These are phyloP conservation scores for Biston stratarius DNA, from an alignment of 2,888 invertebrate species.

Conservation along the genomic window DNA sequence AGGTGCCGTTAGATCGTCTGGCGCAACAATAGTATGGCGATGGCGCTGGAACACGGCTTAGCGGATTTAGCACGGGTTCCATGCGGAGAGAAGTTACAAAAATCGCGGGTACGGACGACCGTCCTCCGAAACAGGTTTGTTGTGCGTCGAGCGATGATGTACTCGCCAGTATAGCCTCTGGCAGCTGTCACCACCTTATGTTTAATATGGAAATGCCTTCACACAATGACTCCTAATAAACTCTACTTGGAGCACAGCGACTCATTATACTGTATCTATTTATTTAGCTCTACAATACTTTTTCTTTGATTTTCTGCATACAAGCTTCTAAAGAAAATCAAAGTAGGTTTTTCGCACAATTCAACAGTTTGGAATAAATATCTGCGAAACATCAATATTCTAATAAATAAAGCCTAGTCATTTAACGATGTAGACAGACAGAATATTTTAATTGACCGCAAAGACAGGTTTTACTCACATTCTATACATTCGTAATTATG, in stretches of 20 bases:
- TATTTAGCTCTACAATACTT: slow-evolving; percentile 3
- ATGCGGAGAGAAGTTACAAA: slow-evolving; percentile 59
- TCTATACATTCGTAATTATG: slow-evolving; percentile 43
- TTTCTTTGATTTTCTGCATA: background rate
- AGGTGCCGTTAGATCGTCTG: slow-evolving; percentile 82
- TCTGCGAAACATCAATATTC: slow-evolving; percentile 7
- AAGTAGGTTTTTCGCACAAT: background rate
- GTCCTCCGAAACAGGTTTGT: slow-evolving; percentile 75
- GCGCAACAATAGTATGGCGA: slow-evolving; percentile 69
- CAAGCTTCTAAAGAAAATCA: background rate
- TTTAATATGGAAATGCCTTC: slow-evolving; percentile 38
- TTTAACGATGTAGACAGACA: slow-evolving; percentile 32
- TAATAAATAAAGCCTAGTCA: slow-evolving; percentile 20
- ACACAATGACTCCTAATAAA: slow-evolving; percentile 31
- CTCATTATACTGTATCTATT: slow-evolving; percentile 9
- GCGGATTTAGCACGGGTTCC: slow-evolving; percentile 68
- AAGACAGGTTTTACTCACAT: slow-evolving; percentile 47
- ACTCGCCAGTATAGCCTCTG: slow-evolving; percentile 58
- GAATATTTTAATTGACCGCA: slow-evolving; percentile 48
- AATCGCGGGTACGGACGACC: slow-evolving; percentile 63
- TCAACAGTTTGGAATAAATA: slow-evolving; percentile 9
- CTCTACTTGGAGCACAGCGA: slow-evolving; percentile 11
- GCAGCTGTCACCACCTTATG: slow-evolving; percentile 61
- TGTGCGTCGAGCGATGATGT: slow-evolving; percentile 60
- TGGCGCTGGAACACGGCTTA: slow-evolving; percentile 58